phyloP scores from a whole-genome alignment of 2,797 vertebrate genomes.

The Poecile montanus region DNA sequence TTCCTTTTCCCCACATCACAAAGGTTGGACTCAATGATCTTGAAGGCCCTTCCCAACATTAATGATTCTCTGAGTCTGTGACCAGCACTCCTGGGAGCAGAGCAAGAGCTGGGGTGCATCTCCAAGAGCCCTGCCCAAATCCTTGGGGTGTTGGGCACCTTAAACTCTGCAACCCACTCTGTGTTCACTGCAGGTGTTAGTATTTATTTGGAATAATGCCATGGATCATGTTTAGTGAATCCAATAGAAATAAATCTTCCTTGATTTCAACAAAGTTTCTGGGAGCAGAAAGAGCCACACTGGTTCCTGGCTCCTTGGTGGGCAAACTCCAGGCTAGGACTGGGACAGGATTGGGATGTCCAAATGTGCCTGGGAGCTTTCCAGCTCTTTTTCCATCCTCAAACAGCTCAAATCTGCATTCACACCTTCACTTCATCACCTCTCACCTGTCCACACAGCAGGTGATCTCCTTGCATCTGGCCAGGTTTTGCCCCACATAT shows the following conservation, averaged over 20 bases:
- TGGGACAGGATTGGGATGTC: fast-evolving
- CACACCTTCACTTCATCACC: not conserved
- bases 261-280: not conserved
- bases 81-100: not conserved
- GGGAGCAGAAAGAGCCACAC: not conserved
- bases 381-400: not conserved
- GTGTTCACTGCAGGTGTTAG: not conserved
- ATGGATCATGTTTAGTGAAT: not conserved
- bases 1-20: not conserved
- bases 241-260: not conserved
- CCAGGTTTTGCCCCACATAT: not conserved
- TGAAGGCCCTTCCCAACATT: not conserved
- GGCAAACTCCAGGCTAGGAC: not conserved
- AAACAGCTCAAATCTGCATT: not conserved
- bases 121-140: not conserved
- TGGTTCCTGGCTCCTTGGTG: not conserved
- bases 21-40: not conserved
- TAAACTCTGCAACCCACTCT: not conserved
- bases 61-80: not conserved
- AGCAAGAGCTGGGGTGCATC: not conserved
- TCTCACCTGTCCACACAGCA: not conserved
- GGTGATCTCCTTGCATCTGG: not conserved
- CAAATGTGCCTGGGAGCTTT: not conserved
- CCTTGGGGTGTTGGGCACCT: not conserved
- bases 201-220: not conserved